Evolutionary conservation across 2,797 vertebrate genomes (phyloP).

Genomic region (Artibeus jamaicensis): DNA sequence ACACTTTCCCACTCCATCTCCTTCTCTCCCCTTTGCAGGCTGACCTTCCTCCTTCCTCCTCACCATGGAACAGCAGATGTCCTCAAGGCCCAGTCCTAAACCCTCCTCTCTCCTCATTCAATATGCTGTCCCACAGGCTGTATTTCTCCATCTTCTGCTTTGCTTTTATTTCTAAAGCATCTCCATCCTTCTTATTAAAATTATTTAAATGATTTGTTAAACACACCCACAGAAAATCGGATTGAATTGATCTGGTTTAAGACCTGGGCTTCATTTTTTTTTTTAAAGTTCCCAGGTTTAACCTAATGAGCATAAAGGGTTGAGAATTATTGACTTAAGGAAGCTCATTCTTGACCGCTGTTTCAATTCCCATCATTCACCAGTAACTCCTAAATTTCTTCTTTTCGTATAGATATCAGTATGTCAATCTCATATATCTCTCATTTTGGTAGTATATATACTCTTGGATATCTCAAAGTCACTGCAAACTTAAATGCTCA

Average conservation of each 20-base stretch:
- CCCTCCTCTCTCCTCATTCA: neutral
- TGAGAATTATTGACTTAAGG: neutral
- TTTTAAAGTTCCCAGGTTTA: neutral
- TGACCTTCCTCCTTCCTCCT: neutral
- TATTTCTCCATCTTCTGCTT: neutral
- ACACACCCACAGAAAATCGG: neutral
- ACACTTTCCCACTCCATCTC: neutral
- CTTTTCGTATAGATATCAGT: neutral
- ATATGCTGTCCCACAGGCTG: rapidly evolving
- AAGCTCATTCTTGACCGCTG: neutral
- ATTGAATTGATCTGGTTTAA: neutral
- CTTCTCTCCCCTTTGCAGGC: neutral
- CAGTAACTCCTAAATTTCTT: neutral
- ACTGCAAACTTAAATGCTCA: neutral
- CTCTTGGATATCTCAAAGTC: neutral
- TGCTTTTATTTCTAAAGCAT: neutral
- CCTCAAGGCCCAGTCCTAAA: neutral
- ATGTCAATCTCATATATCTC: neutral
- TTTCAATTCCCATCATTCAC: neutral
- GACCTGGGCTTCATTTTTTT: neutral
- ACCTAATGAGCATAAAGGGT: neutral
- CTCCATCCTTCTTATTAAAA: neutral
- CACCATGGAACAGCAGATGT: too few species aligned
- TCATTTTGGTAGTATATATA: neutral
- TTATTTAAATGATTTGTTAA: neutral